Percentiles rank a stretch among this genome's conserved stretches.
These are phyloP conservation scores for Scopus umbretta DNA, from an alignment of 2,113 vertebrate species.

Conservation along the genomic window DNA sequence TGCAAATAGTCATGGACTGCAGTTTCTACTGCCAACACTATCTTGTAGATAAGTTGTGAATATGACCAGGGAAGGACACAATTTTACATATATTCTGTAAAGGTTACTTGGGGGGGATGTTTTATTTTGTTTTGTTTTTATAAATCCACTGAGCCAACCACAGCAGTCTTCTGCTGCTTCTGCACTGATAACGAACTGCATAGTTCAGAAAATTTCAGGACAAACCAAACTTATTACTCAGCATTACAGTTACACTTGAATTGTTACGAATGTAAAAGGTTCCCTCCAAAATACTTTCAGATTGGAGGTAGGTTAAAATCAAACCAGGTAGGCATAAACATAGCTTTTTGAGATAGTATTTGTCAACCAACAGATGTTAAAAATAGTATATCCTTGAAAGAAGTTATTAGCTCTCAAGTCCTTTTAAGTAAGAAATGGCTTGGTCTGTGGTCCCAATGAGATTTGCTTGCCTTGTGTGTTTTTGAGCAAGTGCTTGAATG, in stretches of 20 bases:
- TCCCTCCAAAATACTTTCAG: slow-evolving; percentile 34
- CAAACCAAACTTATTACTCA: slow-evolving; percentile 68
- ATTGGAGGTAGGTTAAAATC: slow-evolving; percentile 46
- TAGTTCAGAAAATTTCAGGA: slow-evolving; percentile 59
- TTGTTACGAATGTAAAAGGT: slow-evolving; percentile 53
- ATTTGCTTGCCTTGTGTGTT: slow-evolving; percentile 35
- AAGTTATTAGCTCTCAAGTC: slow-evolving; percentile 68
- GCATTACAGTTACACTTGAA: slow-evolving; percentile 79
- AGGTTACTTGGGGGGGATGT: slow-evolving; percentile 52
- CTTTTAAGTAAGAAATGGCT: slow-evolving; percentile 41
- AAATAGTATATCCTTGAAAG: slow-evolving; percentile 65
- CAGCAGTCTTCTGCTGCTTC: slow-evolving; percentile 71
- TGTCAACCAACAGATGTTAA: slow-evolving; percentile 54
- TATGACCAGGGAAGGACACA: slow-evolving; percentile 65
- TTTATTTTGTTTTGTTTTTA: slow-evolving; percentile 59
- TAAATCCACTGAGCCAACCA: slow-evolving; percentile 77
- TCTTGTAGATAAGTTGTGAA: slow-evolving; percentile 75
- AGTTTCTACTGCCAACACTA: slow-evolving; percentile 63
- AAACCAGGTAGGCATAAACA: slow-evolving; percentile 40
- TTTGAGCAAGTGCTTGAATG: slow-evolving; percentile 15
- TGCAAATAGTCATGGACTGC: slow-evolving; percentile 68
- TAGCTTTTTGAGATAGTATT: slow-evolving; percentile 54
- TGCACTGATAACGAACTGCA: slow-evolving; percentile 79
- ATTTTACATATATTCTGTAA: slow-evolving; percentile 54
- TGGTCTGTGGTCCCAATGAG: slow-evolving; percentile 48